Percentiles rank a stretch among this genome's conserved stretches.
Evolutionary conservation across 2,888 invertebrate genomes (phyloP).

Genomic region (Patella ulyssiponensis): DNA sequence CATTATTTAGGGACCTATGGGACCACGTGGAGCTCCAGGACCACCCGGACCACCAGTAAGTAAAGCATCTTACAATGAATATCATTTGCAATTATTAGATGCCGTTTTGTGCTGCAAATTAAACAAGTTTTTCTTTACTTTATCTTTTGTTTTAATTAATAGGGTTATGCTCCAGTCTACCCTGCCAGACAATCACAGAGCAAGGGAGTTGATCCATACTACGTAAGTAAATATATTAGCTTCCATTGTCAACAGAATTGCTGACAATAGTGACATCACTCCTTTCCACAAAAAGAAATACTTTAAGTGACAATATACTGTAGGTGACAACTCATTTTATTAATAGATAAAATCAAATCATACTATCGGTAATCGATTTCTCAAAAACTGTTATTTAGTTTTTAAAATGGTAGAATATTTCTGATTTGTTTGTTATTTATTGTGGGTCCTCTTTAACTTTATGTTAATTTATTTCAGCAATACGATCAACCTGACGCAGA

Average conservation of each 20-base stretch:
- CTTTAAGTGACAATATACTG: no score
- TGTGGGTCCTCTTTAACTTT: not conserved
- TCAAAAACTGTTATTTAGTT: no score
- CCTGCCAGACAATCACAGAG: conserved; percentile 24
- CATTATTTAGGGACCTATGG: conserved; percentile 78
- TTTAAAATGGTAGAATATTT: no score
- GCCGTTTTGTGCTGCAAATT: not conserved
- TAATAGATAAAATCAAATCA: no score
- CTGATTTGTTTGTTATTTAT: no score
- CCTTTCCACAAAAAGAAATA: no score
- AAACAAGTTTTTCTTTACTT: conserved; percentile 1
- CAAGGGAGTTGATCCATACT: conserved; percentile 49
- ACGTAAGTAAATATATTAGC: conserved; percentile 21
- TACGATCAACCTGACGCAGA: conserved; percentile 40
- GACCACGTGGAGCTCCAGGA: conserved; percentile 83
- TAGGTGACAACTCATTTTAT: no score
- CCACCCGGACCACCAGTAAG: conserved; percentile 81
- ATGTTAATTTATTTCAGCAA: conserved; percentile 34
- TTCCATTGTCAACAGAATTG: no score
- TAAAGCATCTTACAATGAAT: conserved; percentile 61
- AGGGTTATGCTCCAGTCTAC: conserved; percentile 53
- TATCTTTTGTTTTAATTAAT: conserved; percentile 19
- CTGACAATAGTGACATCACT: no score
- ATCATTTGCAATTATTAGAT: not conserved
- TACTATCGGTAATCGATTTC: no score